Evolutionary conservation across 2,113 vertebrate species (phyloP), one percentile per base, ranked within the genome.

Genomic region (Leuciscus idus): DNA sequence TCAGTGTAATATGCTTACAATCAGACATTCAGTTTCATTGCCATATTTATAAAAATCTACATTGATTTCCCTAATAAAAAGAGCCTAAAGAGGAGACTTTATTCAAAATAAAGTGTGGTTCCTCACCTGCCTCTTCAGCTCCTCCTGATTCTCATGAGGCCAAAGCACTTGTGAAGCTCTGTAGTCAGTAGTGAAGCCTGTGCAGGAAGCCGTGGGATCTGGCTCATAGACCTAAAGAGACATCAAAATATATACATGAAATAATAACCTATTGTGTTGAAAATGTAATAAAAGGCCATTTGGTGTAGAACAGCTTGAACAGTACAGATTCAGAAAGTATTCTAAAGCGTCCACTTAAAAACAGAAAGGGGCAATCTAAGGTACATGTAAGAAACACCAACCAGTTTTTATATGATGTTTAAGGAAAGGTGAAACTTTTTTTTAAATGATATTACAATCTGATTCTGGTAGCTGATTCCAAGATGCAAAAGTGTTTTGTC

Each of bases 51-150:
- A 28, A 13, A 64, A 64, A 64, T n/a, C n/a, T 6, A 23, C 23
- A n/a, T 3, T 15, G 17, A 33, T 21, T 55, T 46, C 9, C 46
- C 30, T 11, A 28, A 30, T 36, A 21, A 28, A 19, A 50, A 50
- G 33, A 12, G 4, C 15, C 12, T 10, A 19, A 23, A 23, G 26
- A 19, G 17, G 10, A 64, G 80, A 23, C 61, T 9, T 11, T 4
- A 26, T 30, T 75, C 10, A 7, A 21, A 13, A 70, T 33, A 23
- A 61, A 3, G 36, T 19, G 57, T 36, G 1, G 10, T 68, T 86
- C 10, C 57, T 64, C 88, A 97, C 96, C 94, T 97, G 95, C 88
- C 96, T 97, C 92, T 92, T 97, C 28, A 93, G 88, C 78, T 97
- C 94, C 87, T 97, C 96, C 77, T 92, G 87, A 83, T 97, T 94